Conservation (phyloP, 2,113 vertebrate genomes). For the Psammodynastes pulverulentus region DNA sequence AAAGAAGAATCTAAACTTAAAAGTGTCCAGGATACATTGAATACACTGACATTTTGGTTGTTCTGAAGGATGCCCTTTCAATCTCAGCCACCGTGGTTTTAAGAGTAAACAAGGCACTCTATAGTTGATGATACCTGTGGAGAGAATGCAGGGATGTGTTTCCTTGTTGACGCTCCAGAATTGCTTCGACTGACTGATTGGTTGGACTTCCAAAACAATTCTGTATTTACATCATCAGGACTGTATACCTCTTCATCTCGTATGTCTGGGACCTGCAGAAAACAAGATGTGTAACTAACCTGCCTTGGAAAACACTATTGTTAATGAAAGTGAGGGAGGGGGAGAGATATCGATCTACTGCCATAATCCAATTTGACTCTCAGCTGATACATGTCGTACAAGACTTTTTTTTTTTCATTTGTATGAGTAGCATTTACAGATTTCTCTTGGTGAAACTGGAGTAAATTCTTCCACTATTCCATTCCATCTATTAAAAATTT, state of each 20-base stretch:
- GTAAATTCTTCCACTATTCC: too few species aligned
- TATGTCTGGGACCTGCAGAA: conserved; percentile 76
- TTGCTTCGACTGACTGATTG: conserved; percentile 59
- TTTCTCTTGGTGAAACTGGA: not conserved
- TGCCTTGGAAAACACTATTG: not conserved
- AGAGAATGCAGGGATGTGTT: conserved; percentile 78
- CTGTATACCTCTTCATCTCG: conserved; percentile 76
- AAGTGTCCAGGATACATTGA: not conserved
- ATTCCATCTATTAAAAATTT: not conserved
- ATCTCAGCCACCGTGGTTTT: not conserved
- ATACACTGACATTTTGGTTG: not conserved
- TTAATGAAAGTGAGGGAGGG: not conserved
- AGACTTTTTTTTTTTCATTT: not conserved
- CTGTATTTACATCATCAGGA: conserved; percentile 68
- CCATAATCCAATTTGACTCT: not conserved
- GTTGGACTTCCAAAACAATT: conserved; percentile 75
- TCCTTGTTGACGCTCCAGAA: conserved; percentile 65
- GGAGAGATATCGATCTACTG: not conserved
- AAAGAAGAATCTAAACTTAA: not conserved
- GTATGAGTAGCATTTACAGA: not conserved
- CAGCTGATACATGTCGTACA: too few species aligned
- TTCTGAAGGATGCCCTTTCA: not conserved
- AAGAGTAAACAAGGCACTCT: not conserved
- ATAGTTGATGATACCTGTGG: conserved; percentile 70
- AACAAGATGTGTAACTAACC: not conserved